A percentile compares a stretch with the other conserved stretches of the same genome.
phyloP scores from a whole-genome alignment of 1,140 invertebrate genomes.

The Drosophila malerkotliana region DNA sequence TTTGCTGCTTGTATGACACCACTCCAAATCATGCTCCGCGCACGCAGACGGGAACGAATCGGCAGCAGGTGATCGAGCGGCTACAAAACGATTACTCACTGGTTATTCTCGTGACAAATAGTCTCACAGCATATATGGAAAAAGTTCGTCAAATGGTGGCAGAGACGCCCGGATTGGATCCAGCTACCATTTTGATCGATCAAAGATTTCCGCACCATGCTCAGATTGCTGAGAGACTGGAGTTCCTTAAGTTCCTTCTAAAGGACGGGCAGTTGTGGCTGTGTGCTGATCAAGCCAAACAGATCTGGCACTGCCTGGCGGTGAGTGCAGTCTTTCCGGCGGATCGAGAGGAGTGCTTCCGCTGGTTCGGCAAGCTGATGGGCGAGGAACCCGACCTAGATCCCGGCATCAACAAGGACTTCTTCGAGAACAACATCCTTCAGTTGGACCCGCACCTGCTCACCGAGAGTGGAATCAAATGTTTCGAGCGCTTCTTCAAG shows the following conservation, averaged over 20 bases:
- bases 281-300: conserved; percentile 97
- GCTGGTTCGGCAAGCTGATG: conserved; percentile 99
- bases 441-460: conserved; percentile 95
- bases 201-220: conserved; percentile 95
- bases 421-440: conserved; percentile 98
- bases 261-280: conserved; percentile 98
- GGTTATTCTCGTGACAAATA: conserved; percentile 96
- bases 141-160: conserved; percentile 90
- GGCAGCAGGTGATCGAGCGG: conserved; percentile 93
- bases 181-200: conserved; percentile 93
- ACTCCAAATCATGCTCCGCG: conserved; percentile 88
- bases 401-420: conserved; percentile 97
- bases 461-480: conserved; percentile 98
- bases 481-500: conserved; percentile 95
- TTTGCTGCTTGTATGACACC: conserved; percentile 96
- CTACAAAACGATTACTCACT: conserved; percentile 96
- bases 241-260: conserved; percentile 95
- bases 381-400: conserved; percentile 98
- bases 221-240: conserved; percentile 97
- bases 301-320: conserved; percentile 98
- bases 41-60: conserved; percentile 87
- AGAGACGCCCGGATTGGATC: conserved; percentile 91
- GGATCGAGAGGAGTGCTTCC: conserved; percentile 98
- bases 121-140: conserved; percentile 96
- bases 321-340: conserved; percentile 95